Evolutionary conservation across 2,113 vertebrate species (phyloP), one percentile per base, ranked within the genome.

Genomic region (Solea solea): DNA sequence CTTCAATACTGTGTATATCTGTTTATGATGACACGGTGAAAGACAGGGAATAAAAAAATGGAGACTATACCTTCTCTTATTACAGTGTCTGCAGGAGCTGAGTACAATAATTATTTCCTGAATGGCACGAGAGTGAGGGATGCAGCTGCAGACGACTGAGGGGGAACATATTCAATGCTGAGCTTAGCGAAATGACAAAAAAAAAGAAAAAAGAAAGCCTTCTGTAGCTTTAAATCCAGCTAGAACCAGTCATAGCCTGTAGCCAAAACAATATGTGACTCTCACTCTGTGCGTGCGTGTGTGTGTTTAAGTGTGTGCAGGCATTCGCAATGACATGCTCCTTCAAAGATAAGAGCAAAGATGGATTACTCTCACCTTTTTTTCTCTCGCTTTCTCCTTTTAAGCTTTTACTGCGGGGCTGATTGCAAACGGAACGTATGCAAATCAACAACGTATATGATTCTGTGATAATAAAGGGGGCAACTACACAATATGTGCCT

Each of bases 181-280:
- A 69, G 80, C 76, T 85, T 75, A 67, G 63, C 28, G 56, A 81
- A 85, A 83, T 39, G 11, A 46, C 9, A 11, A 11, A 46, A 7
- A 48, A 62, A 71, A 72, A 66, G 1, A 11, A 46, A 7, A 48
- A 62, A 71, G 70, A 66, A 0, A 4, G 1, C 57, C 56, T 15
- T 66, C 80, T 88, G 85, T 84, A 62, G 86, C 86, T 92, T 91
- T 86, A 86, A 89, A 91, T 92, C 90, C 90, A 88, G 92, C 81
- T 84, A 49, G 83, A 91, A 93, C 89, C 88, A 91, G 92, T 83
- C 80, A 82, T 87, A 90, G 89, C 90, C 91, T 76, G 81, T 89
- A 87, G 88, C 92, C 86, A 89, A 89, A 92, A 91, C 90, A 92
- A 87, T 89, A 83, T 90, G 86, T 75, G 74, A 82, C 68, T 90